These are phyloP conservation scores for Amblyraja radiata DNA, from an alignment of 2,797 vertebrate species.

Conservation along the genomic window DNA sequence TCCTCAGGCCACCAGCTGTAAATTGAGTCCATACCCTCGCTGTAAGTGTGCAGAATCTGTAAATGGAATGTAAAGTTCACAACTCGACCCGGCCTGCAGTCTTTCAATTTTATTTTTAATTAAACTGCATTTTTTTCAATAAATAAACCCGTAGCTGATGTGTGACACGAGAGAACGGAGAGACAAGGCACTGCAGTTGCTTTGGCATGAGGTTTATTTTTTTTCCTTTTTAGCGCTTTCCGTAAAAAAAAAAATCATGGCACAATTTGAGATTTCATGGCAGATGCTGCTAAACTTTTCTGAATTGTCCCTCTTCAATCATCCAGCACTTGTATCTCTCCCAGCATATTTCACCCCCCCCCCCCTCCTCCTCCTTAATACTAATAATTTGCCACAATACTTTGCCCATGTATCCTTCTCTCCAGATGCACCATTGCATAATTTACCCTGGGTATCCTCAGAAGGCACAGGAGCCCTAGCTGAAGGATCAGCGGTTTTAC, in stretches of 20 bases:
- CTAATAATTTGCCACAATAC: no score
- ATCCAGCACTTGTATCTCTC: no score
- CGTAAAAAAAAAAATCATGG: neutral
- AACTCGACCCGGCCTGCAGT: neutral
- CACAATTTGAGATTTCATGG: neutral
- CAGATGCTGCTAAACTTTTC: no score
- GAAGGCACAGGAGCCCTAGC: no score
- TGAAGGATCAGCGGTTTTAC: neutral
- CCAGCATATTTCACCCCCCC: no score
- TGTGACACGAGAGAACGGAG: neutral
- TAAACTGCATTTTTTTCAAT: conserved; percentile 21
- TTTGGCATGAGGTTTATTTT: neutral
- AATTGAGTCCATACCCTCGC: neutral
- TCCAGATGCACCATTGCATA: no score
- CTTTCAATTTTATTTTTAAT: neutral
- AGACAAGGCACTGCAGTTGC: no score
- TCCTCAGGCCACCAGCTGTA: neutral
- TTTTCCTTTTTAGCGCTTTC: neutral
- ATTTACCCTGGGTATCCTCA: no score
- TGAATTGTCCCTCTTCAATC: no score
- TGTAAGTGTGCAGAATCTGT: neutral
- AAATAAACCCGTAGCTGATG: neutral
- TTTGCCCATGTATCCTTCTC: no score
- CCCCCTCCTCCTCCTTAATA: no score
- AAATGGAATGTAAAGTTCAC: neutral